Base-by-base conservation (phyloP, 2,113 vertebrate species). In the Chaetodon auriga region DNA sequence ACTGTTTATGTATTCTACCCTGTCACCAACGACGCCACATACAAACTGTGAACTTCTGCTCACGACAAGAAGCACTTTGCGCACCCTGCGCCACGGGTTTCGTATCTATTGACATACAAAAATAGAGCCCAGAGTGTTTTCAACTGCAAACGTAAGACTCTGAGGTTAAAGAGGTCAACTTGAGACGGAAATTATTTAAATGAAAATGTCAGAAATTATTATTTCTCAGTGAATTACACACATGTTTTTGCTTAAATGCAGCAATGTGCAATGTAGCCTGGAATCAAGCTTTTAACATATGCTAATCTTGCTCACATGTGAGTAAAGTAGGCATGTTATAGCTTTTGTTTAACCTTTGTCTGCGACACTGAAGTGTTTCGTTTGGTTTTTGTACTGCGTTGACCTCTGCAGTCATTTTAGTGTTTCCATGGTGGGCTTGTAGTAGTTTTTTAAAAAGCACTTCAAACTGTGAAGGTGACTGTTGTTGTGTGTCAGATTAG, bases 141-240 rank as follows among this genome's bases (percentile, higher is more conserved):
- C 45, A 74, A 53, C 5, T 68, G 25, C 10, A 51, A 48, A 69
- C 41, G 11, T 23, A 51, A 25, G 25, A 55, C 15, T 36, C 16
- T 2, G 25, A 8, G 46, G 53, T 71, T 15, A 49, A 70, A 57
- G 35, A 57, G 35, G 51, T 80, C 12, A 66, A 55, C 16, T 71
- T 11, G 19, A 49, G 14, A 51, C 18, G 55, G 23, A 30, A 58
- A 73, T 53, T 11, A 74, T 53, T 53, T 16, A 36, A 76, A 69
- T 71, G 9, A 58, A 80, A 72, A 83, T 81, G 35, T 70, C 30
- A 65, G 10, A 45, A 61, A 65, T 45, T 7, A 62, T 77, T n/a
- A 79, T 49, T 41, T 74, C 12, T n/a, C 38, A 23, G 16, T 66
- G 19, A 65, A 65, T 49, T 36, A 38, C 18, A 21, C 19, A n/a